Conservation (phyloP, 2,888 invertebrate genomes). For the Erpobdella octoculata region DNA sequence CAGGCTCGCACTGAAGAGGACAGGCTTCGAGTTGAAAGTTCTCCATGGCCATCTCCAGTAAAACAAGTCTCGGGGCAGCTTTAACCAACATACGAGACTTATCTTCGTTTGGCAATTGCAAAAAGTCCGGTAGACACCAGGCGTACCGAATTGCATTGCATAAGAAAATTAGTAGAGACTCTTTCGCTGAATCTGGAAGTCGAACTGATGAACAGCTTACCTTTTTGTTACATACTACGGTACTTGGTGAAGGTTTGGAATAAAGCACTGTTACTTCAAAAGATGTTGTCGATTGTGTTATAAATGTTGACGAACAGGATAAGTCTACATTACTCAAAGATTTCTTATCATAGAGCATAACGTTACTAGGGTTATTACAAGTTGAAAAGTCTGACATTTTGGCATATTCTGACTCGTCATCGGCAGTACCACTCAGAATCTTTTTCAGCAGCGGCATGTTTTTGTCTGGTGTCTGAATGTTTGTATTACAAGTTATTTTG, state of each 20-base stretch:
- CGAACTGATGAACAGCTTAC: background rate
- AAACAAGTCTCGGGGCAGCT: conserved; percentile 16
- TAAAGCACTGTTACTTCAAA: background rate
- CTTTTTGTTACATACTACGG: too few species aligned
- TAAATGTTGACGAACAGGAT: conserved; percentile 11
- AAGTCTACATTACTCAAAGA: conserved; percentile 1
- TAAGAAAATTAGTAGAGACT: conserved; percentile 8
- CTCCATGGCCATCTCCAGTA: conserved; percentile 18
- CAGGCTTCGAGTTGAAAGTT: conserved; percentile 16
- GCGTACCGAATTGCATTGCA: conserved; percentile 13
- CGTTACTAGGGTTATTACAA: too few species aligned
- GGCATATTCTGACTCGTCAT: background rate
- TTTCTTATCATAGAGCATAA: too few species aligned
- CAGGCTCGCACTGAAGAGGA: background rate
- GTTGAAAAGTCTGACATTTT: too few species aligned
- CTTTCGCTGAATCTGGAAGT: conserved; percentile 6
- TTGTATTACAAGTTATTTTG: too few species aligned
- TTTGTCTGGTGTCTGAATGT: too few species aligned
- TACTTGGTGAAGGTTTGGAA: conserved; percentile 1
- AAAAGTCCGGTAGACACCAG: conserved; percentile 14
- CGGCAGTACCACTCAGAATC: background rate
- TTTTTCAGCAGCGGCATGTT: background rate
- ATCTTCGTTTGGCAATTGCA: conserved; percentile 2
- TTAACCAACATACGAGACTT: conserved; percentile 5
- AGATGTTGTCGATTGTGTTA: too few species aligned